Evolutionary conservation across 2,113 vertebrate species (phyloP), one percentile per base, ranked within the genome.

Genomic region (Lasiurus borealis): DNA sequence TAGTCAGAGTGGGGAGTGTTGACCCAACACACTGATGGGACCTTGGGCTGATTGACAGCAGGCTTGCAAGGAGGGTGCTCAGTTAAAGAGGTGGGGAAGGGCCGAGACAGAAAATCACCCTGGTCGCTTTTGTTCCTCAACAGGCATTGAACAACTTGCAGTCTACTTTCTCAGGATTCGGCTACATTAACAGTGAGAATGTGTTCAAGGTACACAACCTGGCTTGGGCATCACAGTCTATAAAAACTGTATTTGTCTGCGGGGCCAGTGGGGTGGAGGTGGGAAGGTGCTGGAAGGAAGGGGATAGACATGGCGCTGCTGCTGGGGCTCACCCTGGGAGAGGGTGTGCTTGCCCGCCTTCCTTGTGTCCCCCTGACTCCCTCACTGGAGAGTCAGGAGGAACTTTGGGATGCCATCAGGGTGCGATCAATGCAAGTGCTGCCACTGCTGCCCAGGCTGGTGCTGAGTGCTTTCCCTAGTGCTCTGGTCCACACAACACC

Each of bases 91-190:
- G 1, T 0, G 0, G 15, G 16, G 48, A 13, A 48, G 8, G 31
- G 8, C 64, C 11, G 5, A 36, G 88, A 9, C 5, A 1, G 50
- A 25, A 1, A 1, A 2, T 66, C 6, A 21, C 31, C 16, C 15
- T 8, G 7, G 7, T 7, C 0, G 3, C 77, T n/a, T 1, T n/a
- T 85, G 93, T 83, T 89, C 64, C 69, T 95, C 77, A 11, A 78
- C 97, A 99, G 99, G 99, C 99, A 0, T 93, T 99, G 90, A 99
- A 99, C 98, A 99, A 99, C 97, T 90, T 99, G 91, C 99, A 99
- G 98, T 99, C 99, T 31, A 99, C 99, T 2, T 97, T 99, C 98
- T 98, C 99, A 0, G 99, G 99, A 86, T 99, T 99, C 93, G 99
- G 99, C 88, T 99, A 98, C 95, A 98, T 99, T 97, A 99, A 99